Base-by-base conservation (phyloP, 2,113 vertebrate genomes). In the Porphyrio hochstetteri region DNA sequence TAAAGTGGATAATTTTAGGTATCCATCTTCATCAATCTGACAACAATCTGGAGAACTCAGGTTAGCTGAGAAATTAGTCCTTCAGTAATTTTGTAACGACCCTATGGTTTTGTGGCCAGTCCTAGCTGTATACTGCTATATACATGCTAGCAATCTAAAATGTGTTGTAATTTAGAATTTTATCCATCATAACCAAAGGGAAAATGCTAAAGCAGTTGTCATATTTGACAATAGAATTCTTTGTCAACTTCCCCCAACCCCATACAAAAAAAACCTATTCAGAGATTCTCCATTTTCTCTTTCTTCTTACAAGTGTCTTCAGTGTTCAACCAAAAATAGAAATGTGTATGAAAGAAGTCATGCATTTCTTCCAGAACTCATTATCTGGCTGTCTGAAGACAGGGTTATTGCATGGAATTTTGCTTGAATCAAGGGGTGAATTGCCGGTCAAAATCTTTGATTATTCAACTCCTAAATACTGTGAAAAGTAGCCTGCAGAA, bases 401-500 rank as follows among this genome's bases (percentile, higher is more conserved):
- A 71, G 16, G 16, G 52, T 29, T 52, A 95, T 35, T 17, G 19
- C 0, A 0, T 16, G 25, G 63, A 88, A 86, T 69, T 91, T 90
- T 93, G 40, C 61, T 78, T 78, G 38, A 95, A 91, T 87, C 38
- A 68, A 79, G 36, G 40, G 17, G 13, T 50, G 74, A 79, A 82
- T 40, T 76, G 63, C 31, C 53, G 92, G 56, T 29, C 74, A 84
- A 69, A 64, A 86, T 94, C 83, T 88, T 94, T 72, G 63, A 95
- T 86, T 75, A 93, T 79, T 93, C 77, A 85, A 11, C 7, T 86
- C 44, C 50, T 70, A 85, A 89, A 87, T 67, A 80, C 69, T 93
- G 87, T 29, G n/a, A 77, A 67, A 88, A 78, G 36, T 56, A 92
- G 16, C 56, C 84, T 77, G 44, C 1, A 3, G 64, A 86, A 70